Evolutionary conservation across 2,113 vertebrate species (phyloP).

Genomic region (Delphinus delphis): DNA sequence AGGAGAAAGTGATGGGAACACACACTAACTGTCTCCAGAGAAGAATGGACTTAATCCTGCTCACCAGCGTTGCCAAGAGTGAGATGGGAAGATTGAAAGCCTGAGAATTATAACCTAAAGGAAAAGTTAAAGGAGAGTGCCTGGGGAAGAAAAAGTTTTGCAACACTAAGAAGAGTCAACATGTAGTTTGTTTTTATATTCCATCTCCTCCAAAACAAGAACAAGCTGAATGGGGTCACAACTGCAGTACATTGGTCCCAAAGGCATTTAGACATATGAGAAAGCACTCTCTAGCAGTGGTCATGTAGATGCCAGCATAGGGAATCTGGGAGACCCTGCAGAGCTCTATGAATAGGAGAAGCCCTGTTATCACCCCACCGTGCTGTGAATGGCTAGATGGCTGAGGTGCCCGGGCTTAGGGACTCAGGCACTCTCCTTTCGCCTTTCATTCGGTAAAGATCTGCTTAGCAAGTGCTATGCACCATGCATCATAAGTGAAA

Average conservation of each 20-base stretch:
- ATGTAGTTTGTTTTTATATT: too few relatives aligned
- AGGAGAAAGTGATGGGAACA: not conserved
- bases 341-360: not conserved
- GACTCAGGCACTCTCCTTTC: not conserved
- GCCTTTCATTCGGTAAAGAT: not conserved
- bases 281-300: too few relatives aligned
- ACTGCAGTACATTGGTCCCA: too few relatives aligned
- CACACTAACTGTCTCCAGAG: not conserved
- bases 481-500: not conserved
- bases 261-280: too few relatives aligned
- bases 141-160: too few relatives aligned
- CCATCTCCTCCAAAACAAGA: too few relatives aligned
- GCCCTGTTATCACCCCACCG: not conserved
- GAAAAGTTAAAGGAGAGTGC: too few relatives aligned
- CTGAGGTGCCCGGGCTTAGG: not conserved
- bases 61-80: not conserved
- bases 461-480: not conserved
- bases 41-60: not conserved
- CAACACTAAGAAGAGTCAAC: too few relatives aligned
- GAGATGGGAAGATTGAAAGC: not conserved
- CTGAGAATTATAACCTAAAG: too few relatives aligned
- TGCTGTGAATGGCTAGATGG: not conserved
- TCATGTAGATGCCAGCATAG: too few relatives aligned
- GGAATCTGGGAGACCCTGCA: not conserved
- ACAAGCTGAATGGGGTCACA: too few relatives aligned